Evolutionary conservation across 2,113 vertebrate genomes (phyloP).

Genomic region (Amphiprion percula): DNA sequence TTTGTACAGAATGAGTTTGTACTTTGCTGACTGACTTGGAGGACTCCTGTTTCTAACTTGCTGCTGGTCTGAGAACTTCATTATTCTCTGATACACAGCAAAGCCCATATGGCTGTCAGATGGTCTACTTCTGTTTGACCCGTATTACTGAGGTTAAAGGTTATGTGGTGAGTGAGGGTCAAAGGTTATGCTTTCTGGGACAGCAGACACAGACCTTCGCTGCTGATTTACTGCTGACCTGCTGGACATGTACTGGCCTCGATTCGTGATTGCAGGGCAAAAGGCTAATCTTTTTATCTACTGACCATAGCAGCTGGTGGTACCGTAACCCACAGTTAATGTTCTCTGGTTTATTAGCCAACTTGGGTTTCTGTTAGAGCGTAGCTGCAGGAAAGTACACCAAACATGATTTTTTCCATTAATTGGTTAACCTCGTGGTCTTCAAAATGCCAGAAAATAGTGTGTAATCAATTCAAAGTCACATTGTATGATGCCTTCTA

Average conservation of each 20-base stretch:
- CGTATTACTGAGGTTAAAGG: constrained; percentile 69
- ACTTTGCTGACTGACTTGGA: constrained; percentile 25
- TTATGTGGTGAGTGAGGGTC: constrained; percentile 41
- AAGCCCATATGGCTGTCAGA: constrained; percentile 74
- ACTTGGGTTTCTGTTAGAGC: neutral
- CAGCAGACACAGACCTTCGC: constrained; percentile 50
- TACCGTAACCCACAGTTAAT: neutral
- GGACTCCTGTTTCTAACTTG: constrained; percentile 16
- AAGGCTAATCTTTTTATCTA: constrained; percentile 48
- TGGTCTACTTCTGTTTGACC: constrained; percentile 59
- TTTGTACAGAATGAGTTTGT: constrained; percentile 15
- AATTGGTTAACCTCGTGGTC: no score
- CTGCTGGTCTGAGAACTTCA: constrained; percentile 43
- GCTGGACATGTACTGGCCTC: constrained; percentile 64
- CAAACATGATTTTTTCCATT: neutral
- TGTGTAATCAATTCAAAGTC: no score
- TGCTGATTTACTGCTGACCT: constrained; percentile 77
- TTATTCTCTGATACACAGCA: constrained; percentile 43
- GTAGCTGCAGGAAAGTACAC: neutral
- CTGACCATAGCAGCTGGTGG: constrained; percentile 56
- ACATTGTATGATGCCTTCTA: no score
- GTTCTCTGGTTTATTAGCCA: constrained; percentile 21
- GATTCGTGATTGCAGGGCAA: constrained; percentile 26
- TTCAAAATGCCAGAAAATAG: no score
- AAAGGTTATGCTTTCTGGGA: constrained; percentile 68